Base-by-base conservation (phyloP, 2,113 vertebrate species). In the Conger conger region DNA sequence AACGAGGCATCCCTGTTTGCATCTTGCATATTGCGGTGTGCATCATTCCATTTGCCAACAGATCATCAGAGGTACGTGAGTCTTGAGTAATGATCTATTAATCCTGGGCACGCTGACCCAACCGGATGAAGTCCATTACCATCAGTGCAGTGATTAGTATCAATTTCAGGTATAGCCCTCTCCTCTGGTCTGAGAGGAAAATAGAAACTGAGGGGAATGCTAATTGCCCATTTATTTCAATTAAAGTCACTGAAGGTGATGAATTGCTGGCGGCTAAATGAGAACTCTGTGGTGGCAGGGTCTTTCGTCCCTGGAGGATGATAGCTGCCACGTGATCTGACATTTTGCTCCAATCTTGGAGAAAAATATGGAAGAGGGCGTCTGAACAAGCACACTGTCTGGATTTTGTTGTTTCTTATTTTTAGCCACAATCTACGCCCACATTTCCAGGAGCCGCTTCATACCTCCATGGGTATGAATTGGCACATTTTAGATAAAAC, bases 1-100 rank as follows among this genome's bases (percentile, higher is more conserved):
- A 73, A 73, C 11, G 13, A 33, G 27, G 5, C 8, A 33, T 73
- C 27, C 9, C n/a, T 73, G 23, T 57, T 68, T 68, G n/a, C 33
- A 11, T 73, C 68, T 73, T 73, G 2, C n/a, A n/a, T 5, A 23
- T 20, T 81, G 53, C 53, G 82, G 86, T 57, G 80, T 37, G 40
- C 45, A 83, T 35, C 15, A n/a, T 57, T 89, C 54, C 86, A n/a
- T 88, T 86, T 89, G 81, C 84, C 88, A 79, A 90, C 84, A 85
- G 86, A 80, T 87, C 35, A 81, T 89, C 90, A 88, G 82, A 89
- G 87, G 87, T 89, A 93, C 90, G 93, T 94, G 80, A 90, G 85
- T 79, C 91, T 93, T 94, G 80, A 90, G 85, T 79, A 86, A 83
- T 38, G 37, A 35, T 63, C 87, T 88, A 94, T 94, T 93, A 95